These are phyloP conservation scores for Polymixis lichenea DNA, from an alignment of 2,888 invertebrate genomes.

Conservation along the genomic window DNA sequence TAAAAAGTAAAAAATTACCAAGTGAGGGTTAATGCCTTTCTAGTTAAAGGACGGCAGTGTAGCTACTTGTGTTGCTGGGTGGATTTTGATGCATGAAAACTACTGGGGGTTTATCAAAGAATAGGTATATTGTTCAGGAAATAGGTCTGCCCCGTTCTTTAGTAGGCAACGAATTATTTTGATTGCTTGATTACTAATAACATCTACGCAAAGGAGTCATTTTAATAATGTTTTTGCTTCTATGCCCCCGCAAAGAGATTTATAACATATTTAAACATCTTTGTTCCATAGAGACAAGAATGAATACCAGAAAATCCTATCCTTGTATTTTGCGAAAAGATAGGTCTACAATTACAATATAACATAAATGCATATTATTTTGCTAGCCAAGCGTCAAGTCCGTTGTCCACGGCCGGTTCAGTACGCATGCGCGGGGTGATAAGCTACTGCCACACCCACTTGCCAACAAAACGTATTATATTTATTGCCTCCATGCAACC, in stretches of 20 bases:
- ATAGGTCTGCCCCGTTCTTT: not conserved
- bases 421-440: conserved; percentile 51
- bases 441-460: conserved; percentile 54
- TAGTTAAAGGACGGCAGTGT: too few relatives aligned
- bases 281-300: not conserved
- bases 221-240: not conserved
- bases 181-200: not conserved
- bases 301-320: not conserved
- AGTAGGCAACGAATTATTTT: not conserved
- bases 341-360: not conserved
- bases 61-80: conserved; percentile 10
- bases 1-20: too few relatives aligned
- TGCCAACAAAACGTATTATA: conserved; percentile 35
- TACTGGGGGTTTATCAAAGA: not conserved
- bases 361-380: not conserved
- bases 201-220: too few relatives aligned
- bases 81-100: not conserved
- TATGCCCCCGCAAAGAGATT: not conserved
- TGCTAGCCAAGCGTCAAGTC: conserved; percentile 7
- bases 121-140: not conserved
- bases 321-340: too few relatives aligned
- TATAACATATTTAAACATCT: not conserved
- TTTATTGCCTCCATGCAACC: conserved; percentile 35
- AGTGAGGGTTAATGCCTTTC: too few relatives aligned
- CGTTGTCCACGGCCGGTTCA: conserved; percentile 28